These are phyloP conservation scores for Paraescarpia echinospica DNA, from an alignment of 1,140 invertebrate species.

Conservation along the genomic window DNA sequence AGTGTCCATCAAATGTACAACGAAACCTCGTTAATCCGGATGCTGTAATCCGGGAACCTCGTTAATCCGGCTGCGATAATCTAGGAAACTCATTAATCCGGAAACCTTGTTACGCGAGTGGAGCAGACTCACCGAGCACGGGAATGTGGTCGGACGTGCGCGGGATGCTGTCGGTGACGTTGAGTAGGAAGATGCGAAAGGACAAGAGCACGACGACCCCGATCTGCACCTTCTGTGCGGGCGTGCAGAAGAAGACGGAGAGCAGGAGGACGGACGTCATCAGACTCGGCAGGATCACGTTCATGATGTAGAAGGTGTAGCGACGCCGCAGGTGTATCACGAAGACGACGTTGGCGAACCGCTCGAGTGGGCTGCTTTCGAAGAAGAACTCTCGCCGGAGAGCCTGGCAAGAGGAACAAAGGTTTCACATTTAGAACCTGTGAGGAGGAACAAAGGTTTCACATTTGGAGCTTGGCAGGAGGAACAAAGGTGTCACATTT, in stretches of 20 bases:
- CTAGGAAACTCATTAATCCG: no score
- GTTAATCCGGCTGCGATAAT: no score
- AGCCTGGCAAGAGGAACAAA: neutral
- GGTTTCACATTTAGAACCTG: neutral
- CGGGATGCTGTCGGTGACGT: constrained; percentile 29
- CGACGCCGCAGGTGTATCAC: constrained; percentile 15
- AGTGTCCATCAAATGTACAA: no score
- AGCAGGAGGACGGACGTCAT: constrained; percentile 27
- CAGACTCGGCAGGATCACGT: constrained; percentile 28
- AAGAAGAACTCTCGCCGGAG: constrained; percentile 27
- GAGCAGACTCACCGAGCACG: constrained; percentile 21
- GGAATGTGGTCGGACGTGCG: constrained; percentile 30
- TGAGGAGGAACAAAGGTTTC: neutral
- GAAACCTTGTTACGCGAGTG: no score
- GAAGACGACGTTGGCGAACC: constrained; percentile 28
- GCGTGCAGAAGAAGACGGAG: constrained; percentile 30
- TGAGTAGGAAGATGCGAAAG: constrained; percentile 29
- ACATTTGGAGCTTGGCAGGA: neutral
- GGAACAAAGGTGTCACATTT: neutral
- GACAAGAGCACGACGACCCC: constrained; percentile 26
- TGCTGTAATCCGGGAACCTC: no score
- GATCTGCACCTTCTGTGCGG: constrained; percentile 30
- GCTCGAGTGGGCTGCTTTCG: constrained; percentile 22
- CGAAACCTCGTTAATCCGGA: no score
- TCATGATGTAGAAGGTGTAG: constrained; percentile 31